phyloP scores from a whole-genome alignment of 2,797 vertebrate genomes.

The Numenius phaeopus region DNA sequence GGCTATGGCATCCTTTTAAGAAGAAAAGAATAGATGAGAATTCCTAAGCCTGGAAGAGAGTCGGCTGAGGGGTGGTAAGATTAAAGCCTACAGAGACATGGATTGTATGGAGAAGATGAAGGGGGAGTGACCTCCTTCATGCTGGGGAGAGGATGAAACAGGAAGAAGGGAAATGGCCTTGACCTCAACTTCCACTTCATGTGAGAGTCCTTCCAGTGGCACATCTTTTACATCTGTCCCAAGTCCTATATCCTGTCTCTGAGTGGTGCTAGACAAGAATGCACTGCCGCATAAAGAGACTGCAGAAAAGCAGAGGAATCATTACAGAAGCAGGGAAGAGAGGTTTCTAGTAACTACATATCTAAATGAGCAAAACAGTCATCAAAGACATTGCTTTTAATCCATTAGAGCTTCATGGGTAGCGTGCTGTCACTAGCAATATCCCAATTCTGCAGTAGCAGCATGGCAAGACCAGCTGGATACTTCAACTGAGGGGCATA shows the following conservation, averaged over 20 bases:
- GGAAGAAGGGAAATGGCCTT: slow-evolving; percentile 16
- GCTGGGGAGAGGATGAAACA: slow-evolving; percentile 40
- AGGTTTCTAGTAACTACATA: not conserved
- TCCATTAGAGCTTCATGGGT: not conserved
- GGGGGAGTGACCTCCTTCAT: slow-evolving; percentile 29
- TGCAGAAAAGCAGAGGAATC: not conserved
- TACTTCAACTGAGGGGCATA: not conserved
- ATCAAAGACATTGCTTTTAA: slow-evolving; percentile 7
- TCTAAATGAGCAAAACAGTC: slow-evolving; percentile 22
- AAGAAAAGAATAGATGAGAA: slow-evolving; percentile 22
- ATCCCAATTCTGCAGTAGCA: not conserved
- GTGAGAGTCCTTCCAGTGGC: not conserved
- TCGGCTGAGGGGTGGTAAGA: not conserved
- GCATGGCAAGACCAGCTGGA: not conserved
- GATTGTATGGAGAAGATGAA: slow-evolving; percentile 26
- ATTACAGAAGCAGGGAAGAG: not conserved
- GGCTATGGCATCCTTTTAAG: slow-evolving; percentile 28
- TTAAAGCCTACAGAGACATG: slow-evolving; percentile 23
- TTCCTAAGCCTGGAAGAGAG: slow-evolving; percentile 1
- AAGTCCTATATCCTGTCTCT: slow-evolving; percentile 2
- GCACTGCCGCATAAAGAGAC: not conserved
- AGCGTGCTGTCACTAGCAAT: not conserved
- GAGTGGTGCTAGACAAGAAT: slow-evolving; percentile 1
- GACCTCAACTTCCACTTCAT: slow-evolving; percentile 26
- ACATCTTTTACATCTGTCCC: not conserved